phyloP scores from a whole-genome alignment of 23 tunicate genomes.

The Ascidia mentula region DNA sequence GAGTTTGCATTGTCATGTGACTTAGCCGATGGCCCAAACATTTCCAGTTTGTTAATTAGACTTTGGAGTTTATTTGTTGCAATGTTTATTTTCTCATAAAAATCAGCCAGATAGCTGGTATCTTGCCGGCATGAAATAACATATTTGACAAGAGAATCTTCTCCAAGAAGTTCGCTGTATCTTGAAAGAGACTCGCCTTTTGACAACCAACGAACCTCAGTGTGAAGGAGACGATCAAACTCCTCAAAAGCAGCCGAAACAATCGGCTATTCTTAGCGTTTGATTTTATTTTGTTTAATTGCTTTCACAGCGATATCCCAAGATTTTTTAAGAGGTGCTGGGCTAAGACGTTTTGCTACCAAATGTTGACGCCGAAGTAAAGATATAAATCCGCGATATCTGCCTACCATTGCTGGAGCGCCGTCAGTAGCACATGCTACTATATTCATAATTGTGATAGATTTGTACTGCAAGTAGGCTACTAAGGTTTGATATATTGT shows the following conservation, averaged over 20 bases:
- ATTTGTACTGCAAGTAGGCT: slow-evolving; percentile 41
- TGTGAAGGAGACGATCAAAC: no score
- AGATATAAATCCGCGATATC: slow-evolving; percentile 28
- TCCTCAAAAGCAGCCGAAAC: no score
- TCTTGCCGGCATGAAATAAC: slow-evolving; percentile 35
- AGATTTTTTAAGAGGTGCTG: slow-evolving; percentile 17
- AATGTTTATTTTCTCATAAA: slow-evolving; percentile 29
- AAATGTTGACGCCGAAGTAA: slow-evolving; percentile 36
- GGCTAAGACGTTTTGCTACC: slow-evolving; percentile 16
- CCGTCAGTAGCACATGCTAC: slow-evolving; percentile 38
- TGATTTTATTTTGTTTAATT: slow-evolving; percentile 2
- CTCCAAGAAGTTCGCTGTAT: slow-evolving; percentile 32
- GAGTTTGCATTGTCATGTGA: not conserved
- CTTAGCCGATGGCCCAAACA: slow-evolving; percentile 35
- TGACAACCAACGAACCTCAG: slow-evolving; percentile 3
- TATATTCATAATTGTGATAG: slow-evolving; percentile 21
- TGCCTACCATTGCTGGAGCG: slow-evolving; percentile 43
- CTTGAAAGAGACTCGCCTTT: slow-evolving; percentile 20
- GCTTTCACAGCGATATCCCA: slow-evolving; percentile 14
- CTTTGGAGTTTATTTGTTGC: slow-evolving; percentile 36
- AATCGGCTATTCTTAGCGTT: not conserved
- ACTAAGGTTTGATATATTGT: no score
- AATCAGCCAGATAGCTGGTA: slow-evolving; percentile 34
- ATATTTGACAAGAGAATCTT: slow-evolving; percentile 31
- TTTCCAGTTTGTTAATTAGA: slow-evolving; percentile 23